phyloP scores from a whole-genome alignment of 2,113 vertebrate genomes.

The Probosciger aterrimus region DNA sequence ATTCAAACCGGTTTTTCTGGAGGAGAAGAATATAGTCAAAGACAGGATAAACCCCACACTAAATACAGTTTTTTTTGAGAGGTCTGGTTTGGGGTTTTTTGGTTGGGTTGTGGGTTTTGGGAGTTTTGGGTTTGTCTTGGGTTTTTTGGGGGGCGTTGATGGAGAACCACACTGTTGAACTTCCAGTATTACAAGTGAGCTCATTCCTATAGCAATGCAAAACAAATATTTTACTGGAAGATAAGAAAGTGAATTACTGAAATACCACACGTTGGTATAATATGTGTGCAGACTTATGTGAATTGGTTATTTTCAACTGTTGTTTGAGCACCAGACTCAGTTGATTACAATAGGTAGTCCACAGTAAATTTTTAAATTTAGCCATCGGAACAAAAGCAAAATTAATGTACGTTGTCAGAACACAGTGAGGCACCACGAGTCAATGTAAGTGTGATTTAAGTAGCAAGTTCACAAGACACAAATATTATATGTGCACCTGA shows the following conservation, averaged over 20 bases:
- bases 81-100: neutral
- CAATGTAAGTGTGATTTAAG: constrained; percentile 39
- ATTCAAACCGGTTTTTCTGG: fast-evolving
- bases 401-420: neutral
- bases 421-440: constrained; percentile 4
- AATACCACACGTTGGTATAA: neutral
- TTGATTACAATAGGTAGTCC: neutral
- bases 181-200: neutral
- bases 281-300: neutral
- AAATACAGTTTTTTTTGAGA: neutral
- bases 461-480: constrained; percentile 13
- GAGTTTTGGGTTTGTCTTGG: neutral
- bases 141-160: neutral
- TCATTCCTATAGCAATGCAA: neutral
- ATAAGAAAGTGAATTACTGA: neutral
- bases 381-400: neutral
- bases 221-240: neutral
- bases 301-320: neutral
- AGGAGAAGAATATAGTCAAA: fast-evolving
- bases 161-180: neutral
- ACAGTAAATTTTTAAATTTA: neutral
- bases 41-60: fast-evolving
- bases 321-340: neutral
- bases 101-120: neutral
- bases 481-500: neutral